Evolutionary conservation across 1,140 invertebrate genomes (phyloP).

Genomic region (Branchinecta lindahli): DNA sequence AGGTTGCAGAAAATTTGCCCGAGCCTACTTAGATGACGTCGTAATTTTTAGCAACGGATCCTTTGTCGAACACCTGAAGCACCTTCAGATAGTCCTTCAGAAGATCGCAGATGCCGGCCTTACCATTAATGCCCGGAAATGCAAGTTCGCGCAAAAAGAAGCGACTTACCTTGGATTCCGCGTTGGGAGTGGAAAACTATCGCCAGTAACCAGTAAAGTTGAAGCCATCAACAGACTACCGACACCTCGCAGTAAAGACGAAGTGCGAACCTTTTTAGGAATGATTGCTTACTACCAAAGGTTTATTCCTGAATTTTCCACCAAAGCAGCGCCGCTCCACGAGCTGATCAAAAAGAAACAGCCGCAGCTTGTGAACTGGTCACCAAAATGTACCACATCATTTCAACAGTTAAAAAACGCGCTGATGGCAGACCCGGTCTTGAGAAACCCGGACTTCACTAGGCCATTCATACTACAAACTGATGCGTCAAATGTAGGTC

Average conservation of each 20-base stretch:
- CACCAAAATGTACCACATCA: background rate
- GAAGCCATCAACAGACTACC: background rate
- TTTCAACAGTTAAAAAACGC: constrained; percentile 13
- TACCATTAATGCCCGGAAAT: too few relatives aligned
- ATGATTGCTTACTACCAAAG: constrained; percentile 1
- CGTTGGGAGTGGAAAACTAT: background rate
- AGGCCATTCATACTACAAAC: too few relatives aligned
- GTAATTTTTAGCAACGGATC: too few relatives aligned
- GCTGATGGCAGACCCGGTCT: constrained; percentile 1
- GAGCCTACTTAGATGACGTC: constrained; percentile 36
- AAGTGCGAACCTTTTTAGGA: constrained; percentile 12
- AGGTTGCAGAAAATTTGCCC: constrained; percentile 21
- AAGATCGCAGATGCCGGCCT: too few relatives aligned
- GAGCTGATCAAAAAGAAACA: constrained; percentile 6
- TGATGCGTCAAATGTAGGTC: too few relatives aligned
- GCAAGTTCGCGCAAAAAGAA: too few relatives aligned
- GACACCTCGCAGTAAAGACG: background rate
- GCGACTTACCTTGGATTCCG: constrained; percentile 29
- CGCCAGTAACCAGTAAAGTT: constrained; percentile 10
- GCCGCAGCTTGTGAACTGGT: too few relatives aligned
- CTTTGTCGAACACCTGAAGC: too few relatives aligned
- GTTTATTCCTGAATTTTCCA: background rate
- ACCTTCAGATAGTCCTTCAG: too few relatives aligned
- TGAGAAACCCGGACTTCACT: constrained; percentile 4
- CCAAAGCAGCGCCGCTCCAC: background rate